Conservation (phyloP, 2,888 invertebrate genomes). For the Heliothis peltigera region DNA sequence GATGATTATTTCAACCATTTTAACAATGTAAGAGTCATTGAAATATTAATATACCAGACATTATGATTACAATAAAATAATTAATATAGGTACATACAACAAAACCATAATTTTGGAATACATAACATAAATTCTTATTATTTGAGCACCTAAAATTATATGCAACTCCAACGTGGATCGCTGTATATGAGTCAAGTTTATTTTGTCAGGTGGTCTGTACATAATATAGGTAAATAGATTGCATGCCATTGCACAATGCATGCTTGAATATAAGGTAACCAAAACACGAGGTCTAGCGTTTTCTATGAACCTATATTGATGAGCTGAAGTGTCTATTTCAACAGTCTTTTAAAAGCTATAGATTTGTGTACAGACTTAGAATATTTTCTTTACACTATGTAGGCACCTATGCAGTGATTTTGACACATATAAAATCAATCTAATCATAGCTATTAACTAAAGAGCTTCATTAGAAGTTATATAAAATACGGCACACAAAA, state of each 20-base stretch:
- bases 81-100: not conserved
- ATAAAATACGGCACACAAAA: not conserved
- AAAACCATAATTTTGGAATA: conserved; percentile 12
- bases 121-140: conserved; percentile 11
- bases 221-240: conserved; percentile 42
- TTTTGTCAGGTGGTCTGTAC: conserved; percentile 40
- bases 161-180: conserved; percentile 27
- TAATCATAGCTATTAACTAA: not conserved
- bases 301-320: conserved; percentile 1
- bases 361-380: no score
- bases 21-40: no score
- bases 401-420: not conserved
- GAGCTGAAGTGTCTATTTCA: not conserved
- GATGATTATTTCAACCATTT: no score
- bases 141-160: conserved; percentile 20
- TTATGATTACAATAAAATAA: conserved; percentile 19
- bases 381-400: conserved; percentile 4
- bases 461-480: not conserved
- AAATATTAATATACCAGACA: not conserved
- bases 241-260: conserved; percentile 42
- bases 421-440: not conserved
- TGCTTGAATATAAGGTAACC: conserved; percentile 27
- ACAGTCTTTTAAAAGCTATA: no score
- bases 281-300: conserved; percentile 16
- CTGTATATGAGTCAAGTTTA: conserved; percentile 44